A percentile compares a stretch with the other conserved stretches of the same genome.
These are phyloP conservation scores for Anomalospiza imberbis DNA, from an alignment of 2,797 vertebrate genomes.

Conservation along the genomic window DNA sequence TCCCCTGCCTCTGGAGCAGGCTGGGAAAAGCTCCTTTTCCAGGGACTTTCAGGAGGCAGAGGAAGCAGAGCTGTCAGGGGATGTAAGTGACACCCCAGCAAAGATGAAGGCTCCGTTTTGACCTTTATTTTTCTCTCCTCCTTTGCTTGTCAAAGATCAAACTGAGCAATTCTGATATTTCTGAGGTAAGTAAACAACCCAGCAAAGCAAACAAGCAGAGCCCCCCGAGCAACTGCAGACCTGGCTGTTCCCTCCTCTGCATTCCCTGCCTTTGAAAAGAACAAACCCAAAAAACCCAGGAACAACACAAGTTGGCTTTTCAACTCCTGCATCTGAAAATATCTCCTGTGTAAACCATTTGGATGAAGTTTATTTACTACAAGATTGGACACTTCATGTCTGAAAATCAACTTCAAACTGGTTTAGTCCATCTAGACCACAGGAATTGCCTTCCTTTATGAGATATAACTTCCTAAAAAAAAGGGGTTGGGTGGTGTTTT, in stretches of 20 bases:
- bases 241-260: not conserved
- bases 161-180: not conserved
- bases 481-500: not conserved
- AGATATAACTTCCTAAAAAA: not conserved
- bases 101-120: not conserved
- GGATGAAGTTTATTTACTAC: not conserved
- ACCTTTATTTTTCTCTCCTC: slow-evolving; percentile 13
- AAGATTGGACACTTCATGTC: not conserved
- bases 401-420: not conserved
- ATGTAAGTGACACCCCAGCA: not conserved
- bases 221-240: not conserved
- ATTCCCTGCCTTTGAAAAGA: not conserved
- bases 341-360: not conserved
- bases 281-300: not conserved
- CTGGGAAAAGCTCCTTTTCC: not conserved
- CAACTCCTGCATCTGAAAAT: not conserved
- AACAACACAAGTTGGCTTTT: not conserved
- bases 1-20: not conserved
- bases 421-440: not conserved
- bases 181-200: not conserved
- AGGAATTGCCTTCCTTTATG: not conserved
- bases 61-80: not conserved
- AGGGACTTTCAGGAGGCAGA: not conserved
- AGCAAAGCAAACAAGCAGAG: not conserved
- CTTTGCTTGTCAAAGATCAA: not conserved